These are phyloP conservation scores for Nixonia krombeini DNA, from an alignment of 1,140 invertebrate species.

Conservation along the genomic window DNA sequence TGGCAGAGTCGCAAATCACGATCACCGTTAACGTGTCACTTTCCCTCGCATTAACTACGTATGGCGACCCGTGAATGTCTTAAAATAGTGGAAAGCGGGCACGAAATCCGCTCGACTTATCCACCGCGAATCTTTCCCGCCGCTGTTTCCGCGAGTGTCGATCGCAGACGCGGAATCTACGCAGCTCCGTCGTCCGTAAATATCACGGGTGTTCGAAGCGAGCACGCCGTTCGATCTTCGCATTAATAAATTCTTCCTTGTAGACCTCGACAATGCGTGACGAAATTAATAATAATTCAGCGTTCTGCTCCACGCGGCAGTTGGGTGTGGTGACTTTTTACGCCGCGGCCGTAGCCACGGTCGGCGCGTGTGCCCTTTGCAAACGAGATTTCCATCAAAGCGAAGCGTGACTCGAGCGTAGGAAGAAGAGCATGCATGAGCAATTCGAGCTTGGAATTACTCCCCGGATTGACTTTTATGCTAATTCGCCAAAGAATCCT, in stretches of 20 bases:
- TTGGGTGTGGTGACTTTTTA: conserved; percentile 30
- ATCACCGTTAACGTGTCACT: too few relatives aligned
- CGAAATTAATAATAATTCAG: conserved; percentile 53
- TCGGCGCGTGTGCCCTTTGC: conserved; percentile 46
- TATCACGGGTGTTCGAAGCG: background rate
- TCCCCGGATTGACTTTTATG: conserved; percentile 31
- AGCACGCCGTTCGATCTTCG: conserved; percentile 13
- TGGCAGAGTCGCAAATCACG: too few relatives aligned
- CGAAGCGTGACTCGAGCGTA: conserved; percentile 42
- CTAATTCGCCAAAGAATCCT: conserved; percentile 6
- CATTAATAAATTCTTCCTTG: conserved; percentile 51
- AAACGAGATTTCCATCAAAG: conserved; percentile 49
- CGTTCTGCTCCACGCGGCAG: conserved; percentile 13
- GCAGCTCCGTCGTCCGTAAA: conserved; percentile 5
- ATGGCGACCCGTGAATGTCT: too few relatives aligned
- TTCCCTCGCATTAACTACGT: too few relatives aligned
- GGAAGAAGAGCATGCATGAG: conserved; percentile 40
- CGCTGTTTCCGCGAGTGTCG: too few relatives aligned
- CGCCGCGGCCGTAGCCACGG: conserved; percentile 31
- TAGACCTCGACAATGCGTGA: conserved; percentile 51
- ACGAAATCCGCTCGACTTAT: too few relatives aligned
- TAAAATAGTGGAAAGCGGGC: too few relatives aligned
- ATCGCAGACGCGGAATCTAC: background rate
- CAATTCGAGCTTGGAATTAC: conserved; percentile 23
- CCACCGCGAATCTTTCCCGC: too few relatives aligned